phyloP scores from a whole-genome alignment of 2,888 invertebrate species.

The Ryuthela nishihirai region DNA sequence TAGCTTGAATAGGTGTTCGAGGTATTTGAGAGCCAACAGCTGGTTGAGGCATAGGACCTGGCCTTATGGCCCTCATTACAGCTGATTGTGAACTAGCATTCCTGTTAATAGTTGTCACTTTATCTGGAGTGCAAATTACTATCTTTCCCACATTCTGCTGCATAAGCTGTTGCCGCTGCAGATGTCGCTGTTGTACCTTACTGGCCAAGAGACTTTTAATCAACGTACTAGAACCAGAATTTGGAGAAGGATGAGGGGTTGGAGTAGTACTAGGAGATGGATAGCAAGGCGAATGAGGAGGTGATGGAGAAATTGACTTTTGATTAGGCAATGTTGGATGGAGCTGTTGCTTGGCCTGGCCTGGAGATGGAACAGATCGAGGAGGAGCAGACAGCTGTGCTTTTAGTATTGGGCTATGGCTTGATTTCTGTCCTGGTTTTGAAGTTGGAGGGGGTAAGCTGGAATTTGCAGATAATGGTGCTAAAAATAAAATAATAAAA shows the following conservation, averaged over 20 bases:
- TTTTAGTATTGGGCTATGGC: conserved; percentile 61
- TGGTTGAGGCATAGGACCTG: conserved; percentile 10
- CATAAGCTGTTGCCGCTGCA: conserved; percentile 28
- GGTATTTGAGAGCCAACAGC: not conserved
- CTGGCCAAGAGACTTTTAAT: conserved; percentile 92
- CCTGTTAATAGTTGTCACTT: conserved; percentile 13
- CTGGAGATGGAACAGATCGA: conserved; percentile 26
- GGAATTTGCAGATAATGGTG: no score
- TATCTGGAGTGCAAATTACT: conserved; percentile 28
- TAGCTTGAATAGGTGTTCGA: conserved; percentile 21
- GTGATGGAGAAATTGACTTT: conserved; percentile 18
- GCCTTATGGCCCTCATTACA: conserved; percentile 12
- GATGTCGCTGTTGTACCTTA: conserved; percentile 63
- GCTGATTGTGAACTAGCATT: conserved; percentile 9
- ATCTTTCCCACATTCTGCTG: conserved; percentile 29
- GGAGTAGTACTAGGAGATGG: conserved; percentile 40
- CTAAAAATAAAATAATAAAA: no score
- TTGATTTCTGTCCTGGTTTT: conserved; percentile 19
- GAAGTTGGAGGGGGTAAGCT: conserved; percentile 6
- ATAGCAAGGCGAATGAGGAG: conserved; percentile 25
- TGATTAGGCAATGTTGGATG: conserved; percentile 7
- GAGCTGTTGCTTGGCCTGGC: conserved; percentile 14
- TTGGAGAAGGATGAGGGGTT: conserved; percentile 46
- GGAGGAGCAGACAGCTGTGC: conserved; percentile 71
- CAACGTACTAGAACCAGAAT: conserved; percentile 67